Evolutionary conservation across 2,113 vertebrate species (phyloP).

Genomic region (Ornithorhynchus anatinus): DNA sequence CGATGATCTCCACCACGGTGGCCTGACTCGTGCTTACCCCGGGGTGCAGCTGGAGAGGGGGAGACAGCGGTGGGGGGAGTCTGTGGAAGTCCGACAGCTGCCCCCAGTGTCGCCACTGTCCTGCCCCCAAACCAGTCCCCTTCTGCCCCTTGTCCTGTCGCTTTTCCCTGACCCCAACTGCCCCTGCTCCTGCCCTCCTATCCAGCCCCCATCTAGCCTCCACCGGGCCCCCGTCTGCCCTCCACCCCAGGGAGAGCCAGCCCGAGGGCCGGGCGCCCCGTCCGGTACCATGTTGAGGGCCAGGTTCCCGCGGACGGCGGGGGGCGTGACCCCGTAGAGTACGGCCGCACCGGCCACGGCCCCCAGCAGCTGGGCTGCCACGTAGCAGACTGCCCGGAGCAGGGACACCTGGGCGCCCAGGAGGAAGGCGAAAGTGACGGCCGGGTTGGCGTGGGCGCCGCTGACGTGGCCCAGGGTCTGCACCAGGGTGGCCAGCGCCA

Average conservation of each 20-base stretch:
- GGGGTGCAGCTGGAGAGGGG: conserved; percentile 79
- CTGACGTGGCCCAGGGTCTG: conserved; percentile 90
- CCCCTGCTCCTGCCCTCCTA: background rate
- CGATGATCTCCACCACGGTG: conserved; percentile 89
- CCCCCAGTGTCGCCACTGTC: background rate
- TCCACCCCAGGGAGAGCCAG: background rate
- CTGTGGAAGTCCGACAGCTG: background rate
- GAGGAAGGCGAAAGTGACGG: conserved; percentile 90
- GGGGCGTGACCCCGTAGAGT: conserved; percentile 87
- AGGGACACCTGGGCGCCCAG: conserved; percentile 90
- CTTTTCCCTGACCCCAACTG: background rate
- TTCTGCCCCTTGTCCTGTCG: background rate
- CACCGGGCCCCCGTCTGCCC: rapidly evolving
- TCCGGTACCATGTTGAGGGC: conserved; percentile 85
- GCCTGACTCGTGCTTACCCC: conserved; percentile 87
- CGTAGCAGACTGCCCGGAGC: conserved; percentile 86
- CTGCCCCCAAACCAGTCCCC: background rate
- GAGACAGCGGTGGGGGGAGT: conserved; percentile 5
- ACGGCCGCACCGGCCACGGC: conserved; percentile 87
- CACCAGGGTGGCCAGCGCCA: conserved; percentile 88
- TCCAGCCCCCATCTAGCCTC: background rate
- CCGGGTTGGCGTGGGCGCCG: conserved; percentile 91
- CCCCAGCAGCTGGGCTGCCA: conserved; percentile 87
- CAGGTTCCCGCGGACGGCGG: conserved; percentile 85
- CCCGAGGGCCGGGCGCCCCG: no score